Conservation (phyloP, 2,888 invertebrate species). For the Stenchaetothrips biformis region DNA sequence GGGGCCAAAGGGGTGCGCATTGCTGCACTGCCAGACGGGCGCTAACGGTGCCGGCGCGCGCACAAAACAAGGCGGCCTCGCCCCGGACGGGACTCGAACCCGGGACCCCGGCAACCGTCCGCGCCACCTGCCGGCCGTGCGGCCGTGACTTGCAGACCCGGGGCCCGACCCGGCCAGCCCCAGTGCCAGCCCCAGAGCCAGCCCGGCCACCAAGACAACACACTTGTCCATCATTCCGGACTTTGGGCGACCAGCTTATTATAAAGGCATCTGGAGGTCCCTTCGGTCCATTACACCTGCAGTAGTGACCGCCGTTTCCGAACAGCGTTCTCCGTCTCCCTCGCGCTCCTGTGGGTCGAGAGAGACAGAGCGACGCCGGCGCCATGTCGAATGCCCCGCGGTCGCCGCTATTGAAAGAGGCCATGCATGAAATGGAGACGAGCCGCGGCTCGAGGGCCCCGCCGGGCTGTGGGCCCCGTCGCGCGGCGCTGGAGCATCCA, state of each 20-base stretch:
- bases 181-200: no score
- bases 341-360: background rate
- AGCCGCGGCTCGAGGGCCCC: background rate
- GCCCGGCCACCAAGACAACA: slow-evolving; percentile 28
- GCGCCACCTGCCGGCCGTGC: background rate
- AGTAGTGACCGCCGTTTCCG: no score
- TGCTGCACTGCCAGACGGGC: background rate
- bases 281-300: slow-evolving; percentile 29
- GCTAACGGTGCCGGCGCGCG: background rate
- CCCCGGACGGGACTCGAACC: background rate
- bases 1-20: background rate
- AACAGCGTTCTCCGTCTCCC: background rate
- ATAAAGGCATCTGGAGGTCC: slow-evolving; percentile 32
- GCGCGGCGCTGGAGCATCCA: background rate
- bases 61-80: background rate
- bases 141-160: background rate
- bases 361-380: slow-evolving; percentile 30
- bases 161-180: background rate
- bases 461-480: background rate
- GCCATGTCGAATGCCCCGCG: slow-evolving; percentile 18
- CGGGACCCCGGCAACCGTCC: background rate
- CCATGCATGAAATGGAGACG: background rate
- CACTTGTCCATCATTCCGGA: slow-evolving; percentile 28
- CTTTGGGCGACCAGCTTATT: slow-evolving; percentile 35
- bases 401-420: background rate